Evolutionary conservation across 1,140 invertebrate species (phyloP).

Genomic region (Drepana arcuata): DNA sequence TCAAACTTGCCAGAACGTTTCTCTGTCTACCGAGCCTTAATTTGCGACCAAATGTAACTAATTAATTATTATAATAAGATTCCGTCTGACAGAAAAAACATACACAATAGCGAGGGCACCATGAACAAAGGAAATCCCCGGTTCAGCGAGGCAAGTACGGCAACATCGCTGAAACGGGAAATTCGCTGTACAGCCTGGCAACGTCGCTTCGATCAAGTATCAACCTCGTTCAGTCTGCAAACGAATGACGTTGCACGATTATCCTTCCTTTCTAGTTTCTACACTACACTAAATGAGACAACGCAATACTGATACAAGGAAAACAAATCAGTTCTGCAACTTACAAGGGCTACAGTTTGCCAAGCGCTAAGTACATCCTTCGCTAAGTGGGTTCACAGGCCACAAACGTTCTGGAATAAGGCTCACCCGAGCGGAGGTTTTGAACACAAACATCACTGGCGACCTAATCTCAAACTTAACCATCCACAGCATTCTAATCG

Average conservation of each 20-base stretch:
- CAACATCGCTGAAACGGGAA: slow-evolving; percentile 56
- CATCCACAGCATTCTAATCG: slow-evolving; percentile 42
- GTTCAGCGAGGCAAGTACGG: slow-evolving; percentile 27
- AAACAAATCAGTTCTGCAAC: slow-evolving; percentile 53
- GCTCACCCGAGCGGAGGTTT: slow-evolving; percentile 37
- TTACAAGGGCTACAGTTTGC: slow-evolving; percentile 48
- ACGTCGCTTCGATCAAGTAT: too few relatives aligned
- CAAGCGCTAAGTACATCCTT: slow-evolving; percentile 43
- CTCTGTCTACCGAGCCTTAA: slow-evolving; percentile 25
- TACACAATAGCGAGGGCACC: slow-evolving; percentile 22
- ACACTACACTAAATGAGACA: slow-evolving; percentile 63
- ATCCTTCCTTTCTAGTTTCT: slow-evolving; percentile 69
- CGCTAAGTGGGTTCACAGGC: slow-evolving; percentile 19
- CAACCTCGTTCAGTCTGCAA: slow-evolving; percentile 48
- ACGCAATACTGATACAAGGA: slow-evolving; percentile 67
- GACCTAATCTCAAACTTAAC: slow-evolving; percentile 43
- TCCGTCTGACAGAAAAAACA: slow-evolving; percentile 24
- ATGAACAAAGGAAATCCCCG: slow-evolving; percentile 42
- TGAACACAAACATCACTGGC: slow-evolving; percentile 39
- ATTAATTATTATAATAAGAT: slow-evolving; percentile 26
- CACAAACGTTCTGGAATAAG: slow-evolving; percentile 6
- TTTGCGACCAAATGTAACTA: slow-evolving; percentile 12
- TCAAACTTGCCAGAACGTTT: too few relatives aligned
- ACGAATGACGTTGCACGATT: slow-evolving; percentile 63
- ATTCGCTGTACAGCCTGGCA: slow-evolving; percentile 51